Percentiles rank a stretch among this genome's conserved stretches.
phyloP scores from a whole-genome alignment of 2,888 invertebrate genomes.

The Pseudococcus jackbeardsleyi region DNA sequence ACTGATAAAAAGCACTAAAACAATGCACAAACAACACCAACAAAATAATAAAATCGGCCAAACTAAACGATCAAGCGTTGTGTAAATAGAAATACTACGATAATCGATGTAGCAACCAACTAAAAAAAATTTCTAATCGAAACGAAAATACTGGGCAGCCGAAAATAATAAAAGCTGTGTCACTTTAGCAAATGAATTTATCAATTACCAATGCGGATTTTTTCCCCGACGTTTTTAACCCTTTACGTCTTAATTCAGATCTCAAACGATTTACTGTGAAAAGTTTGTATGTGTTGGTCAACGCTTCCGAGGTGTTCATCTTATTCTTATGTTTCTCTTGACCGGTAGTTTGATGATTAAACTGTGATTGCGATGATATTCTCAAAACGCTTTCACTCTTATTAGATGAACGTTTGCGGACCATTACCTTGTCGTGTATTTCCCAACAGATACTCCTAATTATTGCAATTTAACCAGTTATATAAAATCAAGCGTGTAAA shows the following conservation, averaged over 20 bases:
- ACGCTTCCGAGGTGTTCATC: slow-evolving; percentile 56
- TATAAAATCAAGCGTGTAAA: slow-evolving; percentile 43
- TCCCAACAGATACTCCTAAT: slow-evolving; percentile 48
- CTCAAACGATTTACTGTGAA: slow-evolving; percentile 60
- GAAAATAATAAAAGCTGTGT: slow-evolving; percentile 23
- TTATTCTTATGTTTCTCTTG: slow-evolving; percentile 40
- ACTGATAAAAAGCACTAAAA: slow-evolving; percentile 2
- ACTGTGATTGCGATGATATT: slow-evolving; percentile 51
- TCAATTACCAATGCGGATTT: slow-evolving; percentile 63
- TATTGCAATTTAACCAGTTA: slow-evolving; percentile 39
- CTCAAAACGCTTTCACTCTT: slow-evolving; percentile 59
- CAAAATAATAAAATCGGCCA: not conserved
- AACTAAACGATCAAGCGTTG: not conserved
- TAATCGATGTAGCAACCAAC: not conserved
- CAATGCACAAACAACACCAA: not conserved
- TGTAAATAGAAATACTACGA: not conserved
- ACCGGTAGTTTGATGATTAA: slow-evolving; percentile 32
- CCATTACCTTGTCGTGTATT: slow-evolving; percentile 53
- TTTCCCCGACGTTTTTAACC: slow-evolving; percentile 64
- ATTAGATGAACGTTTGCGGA: slow-evolving; percentile 57
- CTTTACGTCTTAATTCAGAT: slow-evolving; percentile 60
- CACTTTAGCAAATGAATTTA: not conserved
- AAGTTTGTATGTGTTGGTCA: slow-evolving; percentile 61
- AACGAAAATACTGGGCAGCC: not conserved
- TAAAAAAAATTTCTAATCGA: not conserved